A percentile compares a stretch with the other conserved stretches of the same genome.
These are phyloP conservation scores for Caiman crocodilus DNA, from an alignment of 2,797 vertebrate genomes.

Conservation along the genomic window DNA sequence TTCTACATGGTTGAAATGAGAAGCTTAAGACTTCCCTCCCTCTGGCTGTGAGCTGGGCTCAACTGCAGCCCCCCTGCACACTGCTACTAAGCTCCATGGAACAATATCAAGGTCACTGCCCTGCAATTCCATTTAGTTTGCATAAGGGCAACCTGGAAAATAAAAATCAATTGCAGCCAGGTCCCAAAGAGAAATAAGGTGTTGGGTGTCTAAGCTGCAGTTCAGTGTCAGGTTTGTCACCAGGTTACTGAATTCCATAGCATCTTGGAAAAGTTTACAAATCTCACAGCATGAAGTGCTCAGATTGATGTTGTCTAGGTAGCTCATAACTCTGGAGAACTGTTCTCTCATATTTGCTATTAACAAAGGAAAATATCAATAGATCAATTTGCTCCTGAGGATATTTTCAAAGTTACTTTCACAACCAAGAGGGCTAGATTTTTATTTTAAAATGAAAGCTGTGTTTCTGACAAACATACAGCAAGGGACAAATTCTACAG, in stretches of 20 bases:
- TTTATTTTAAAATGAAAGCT: neutral
- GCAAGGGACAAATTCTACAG: neutral
- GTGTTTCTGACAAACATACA: neutral
- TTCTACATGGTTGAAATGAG: neutral
- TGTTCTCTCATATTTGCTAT: neutral
- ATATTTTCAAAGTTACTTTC: neutral
- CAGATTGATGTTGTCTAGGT: neutral
- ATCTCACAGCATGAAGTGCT: neutral
- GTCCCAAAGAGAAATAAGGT: neutral
- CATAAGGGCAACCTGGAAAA: neutral
- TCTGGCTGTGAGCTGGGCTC: neutral
- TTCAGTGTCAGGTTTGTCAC: neutral
- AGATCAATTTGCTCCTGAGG: neutral
- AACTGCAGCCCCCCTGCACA: neutral
- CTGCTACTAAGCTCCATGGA: neutral
- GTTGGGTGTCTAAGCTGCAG: neutral
- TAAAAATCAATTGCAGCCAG: neutral
- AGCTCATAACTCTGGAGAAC: neutral
- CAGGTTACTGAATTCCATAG: neutral
- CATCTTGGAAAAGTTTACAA: neutral
- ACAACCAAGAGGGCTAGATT: neutral
- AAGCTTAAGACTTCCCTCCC: neutral
- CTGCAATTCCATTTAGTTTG: neutral
- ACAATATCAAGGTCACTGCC: neutral
- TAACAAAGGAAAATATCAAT: neutral